phyloP scores from a whole-genome alignment of 37 sponge, comb jelly and placozoan species.

The Mnemiopsis leidyi region DNA sequence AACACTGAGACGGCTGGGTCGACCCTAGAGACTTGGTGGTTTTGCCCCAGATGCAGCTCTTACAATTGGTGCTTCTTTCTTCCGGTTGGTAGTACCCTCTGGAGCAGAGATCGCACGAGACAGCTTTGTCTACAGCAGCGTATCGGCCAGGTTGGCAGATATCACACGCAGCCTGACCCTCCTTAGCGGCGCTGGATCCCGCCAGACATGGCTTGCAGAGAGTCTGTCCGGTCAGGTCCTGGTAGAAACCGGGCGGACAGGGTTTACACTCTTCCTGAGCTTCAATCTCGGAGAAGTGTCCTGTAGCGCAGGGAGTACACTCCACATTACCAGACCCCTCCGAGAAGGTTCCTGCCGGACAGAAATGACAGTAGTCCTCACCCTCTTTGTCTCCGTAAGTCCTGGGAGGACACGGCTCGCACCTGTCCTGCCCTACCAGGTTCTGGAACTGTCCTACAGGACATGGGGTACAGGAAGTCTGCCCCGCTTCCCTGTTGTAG shows the following conservation, averaged over 20 bases:
- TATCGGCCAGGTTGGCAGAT: not conserved
- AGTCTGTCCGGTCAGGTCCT: not conserved
- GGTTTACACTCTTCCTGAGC: slow-evolving; percentile 11
- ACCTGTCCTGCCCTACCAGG: slow-evolving; percentile 13
- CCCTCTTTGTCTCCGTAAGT: slow-evolving; percentile 9
- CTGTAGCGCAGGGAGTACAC: not conserved
- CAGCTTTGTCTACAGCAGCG: not conserved
- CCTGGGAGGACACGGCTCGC: slow-evolving; percentile 35
- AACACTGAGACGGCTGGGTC: slow-evolving; percentile 4
- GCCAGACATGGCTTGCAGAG: not conserved
- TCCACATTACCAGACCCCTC: not conserved
- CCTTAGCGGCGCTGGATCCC: not conserved
- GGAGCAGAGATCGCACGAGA: not conserved
- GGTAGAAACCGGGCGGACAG: slow-evolving; percentile 30
- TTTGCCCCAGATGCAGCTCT: slow-evolving; percentile 24
- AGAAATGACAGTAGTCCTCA: slow-evolving; percentile 19
- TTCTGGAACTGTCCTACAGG: slow-evolving; percentile 38
- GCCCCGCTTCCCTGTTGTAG: slow-evolving; percentile 10
- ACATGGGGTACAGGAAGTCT: not conserved
- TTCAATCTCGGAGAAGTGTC: not conserved
- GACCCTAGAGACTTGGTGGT: not conserved
- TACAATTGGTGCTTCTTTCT: not conserved
- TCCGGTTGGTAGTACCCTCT: slow-evolving; percentile 17
- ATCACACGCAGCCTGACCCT: not conserved
- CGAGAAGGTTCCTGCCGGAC: slow-evolving; percentile 12